Conservation (phyloP, 2,888 invertebrate genomes). For the Cloeon dipterum region DNA sequence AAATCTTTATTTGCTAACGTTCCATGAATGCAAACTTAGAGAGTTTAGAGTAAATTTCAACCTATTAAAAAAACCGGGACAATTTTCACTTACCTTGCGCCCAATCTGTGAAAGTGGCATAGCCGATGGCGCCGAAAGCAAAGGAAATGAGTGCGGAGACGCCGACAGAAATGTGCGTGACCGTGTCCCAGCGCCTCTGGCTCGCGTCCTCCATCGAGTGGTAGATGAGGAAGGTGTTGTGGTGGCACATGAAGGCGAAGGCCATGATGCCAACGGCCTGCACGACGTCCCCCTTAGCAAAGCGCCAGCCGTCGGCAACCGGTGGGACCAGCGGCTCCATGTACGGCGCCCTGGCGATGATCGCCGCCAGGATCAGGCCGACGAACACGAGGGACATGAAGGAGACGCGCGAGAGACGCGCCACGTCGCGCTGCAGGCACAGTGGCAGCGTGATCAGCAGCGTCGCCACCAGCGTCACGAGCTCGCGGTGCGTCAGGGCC, state of each 20-base stretch:
- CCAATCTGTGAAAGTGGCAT: slow-evolving; percentile 53
- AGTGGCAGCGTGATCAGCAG: slow-evolving; percentile 51
- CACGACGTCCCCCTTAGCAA: slow-evolving; percentile 46
- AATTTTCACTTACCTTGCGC: slow-evolving; percentile 52
- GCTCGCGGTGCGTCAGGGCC: slow-evolving; percentile 34
- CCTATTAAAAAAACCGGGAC: too few species aligned
- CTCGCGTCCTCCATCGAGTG: slow-evolving; percentile 52
- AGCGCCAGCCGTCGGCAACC: slow-evolving; percentile 40
- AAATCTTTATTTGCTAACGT: too few species aligned
- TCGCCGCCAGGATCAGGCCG: slow-evolving; percentile 41
- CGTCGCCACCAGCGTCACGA: slow-evolving; percentile 47
- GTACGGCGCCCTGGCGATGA: slow-evolving; percentile 32
- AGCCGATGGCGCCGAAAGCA: slow-evolving; percentile 53
- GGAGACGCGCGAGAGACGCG: slow-evolving; percentile 41
- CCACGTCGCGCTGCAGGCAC: slow-evolving; percentile 54
- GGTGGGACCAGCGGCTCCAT: slow-evolving; percentile 35
- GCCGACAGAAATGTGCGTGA: slow-evolving; percentile 55
- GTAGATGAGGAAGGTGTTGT: slow-evolving; percentile 67
- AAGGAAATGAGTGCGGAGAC: slow-evolving; percentile 47
- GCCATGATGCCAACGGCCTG: slow-evolving; percentile 68
- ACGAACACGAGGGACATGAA: slow-evolving; percentile 45
- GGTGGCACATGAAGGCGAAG: slow-evolving; percentile 81
- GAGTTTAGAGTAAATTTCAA: too few species aligned
- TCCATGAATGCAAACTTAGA: too few species aligned
- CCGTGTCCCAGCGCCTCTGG: slow-evolving; percentile 52